phyloP scores from a whole-genome alignment of 2,113 vertebrate genomes.

The Gopherus evgoodei region DNA sequence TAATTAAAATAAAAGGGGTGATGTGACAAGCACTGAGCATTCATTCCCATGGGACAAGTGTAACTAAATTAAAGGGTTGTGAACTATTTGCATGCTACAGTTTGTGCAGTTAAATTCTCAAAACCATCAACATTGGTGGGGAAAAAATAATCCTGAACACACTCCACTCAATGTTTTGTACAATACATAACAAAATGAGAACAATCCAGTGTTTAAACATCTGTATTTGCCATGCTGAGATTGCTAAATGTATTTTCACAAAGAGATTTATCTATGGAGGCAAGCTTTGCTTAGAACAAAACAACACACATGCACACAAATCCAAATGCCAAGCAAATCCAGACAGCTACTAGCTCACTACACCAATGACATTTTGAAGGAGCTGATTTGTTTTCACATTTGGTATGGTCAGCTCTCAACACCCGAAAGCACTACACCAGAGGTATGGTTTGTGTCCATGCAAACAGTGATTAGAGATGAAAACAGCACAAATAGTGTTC shows the following conservation, averaged over 20 bases:
- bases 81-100: slow-evolving; percentile 9
- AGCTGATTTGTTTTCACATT: background rate
- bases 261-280: too few species aligned
- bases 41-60: too few species aligned
- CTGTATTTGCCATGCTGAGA: slow-evolving; percentile 19
- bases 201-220: background rate
- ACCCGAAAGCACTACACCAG: background rate
- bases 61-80: too few species aligned
- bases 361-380: background rate
- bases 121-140: too few species aligned
- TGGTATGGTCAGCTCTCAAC: background rate
- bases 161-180: too few species aligned
- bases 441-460: background rate
- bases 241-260: background rate
- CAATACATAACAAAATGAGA: background rate
- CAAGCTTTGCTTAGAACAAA: background rate
- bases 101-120: background rate
- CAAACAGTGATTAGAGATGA: slow-evolving; percentile 7
- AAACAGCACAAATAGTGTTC: background rate
- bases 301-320: background rate
- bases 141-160: too few species aligned
- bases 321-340: background rate
- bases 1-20: background rate
- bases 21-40: too few species aligned
- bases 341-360: background rate